Base-by-base conservation (phyloP, 2,113 vertebrate genomes). In the Erythrocebus patas region DNA sequence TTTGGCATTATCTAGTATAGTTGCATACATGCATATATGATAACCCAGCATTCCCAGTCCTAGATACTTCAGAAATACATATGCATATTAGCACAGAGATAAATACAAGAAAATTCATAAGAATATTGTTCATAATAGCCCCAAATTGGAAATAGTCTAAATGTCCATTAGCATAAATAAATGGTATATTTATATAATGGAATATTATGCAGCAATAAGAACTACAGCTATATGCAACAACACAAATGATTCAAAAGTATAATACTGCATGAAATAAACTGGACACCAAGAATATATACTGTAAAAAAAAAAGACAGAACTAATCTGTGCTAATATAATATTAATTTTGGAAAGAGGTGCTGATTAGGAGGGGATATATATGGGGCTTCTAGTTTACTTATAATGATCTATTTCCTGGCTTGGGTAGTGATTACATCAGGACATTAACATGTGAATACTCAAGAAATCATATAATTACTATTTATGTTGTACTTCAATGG, bases 251-350 rank as follows among this genome's bases (percentile, higher is more conserved):
- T 87, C 55, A 89, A 57, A 59, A 82, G 85, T 32, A 93, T 35
- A 70, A 86, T 55, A 13, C 0, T 82, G 9, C 13, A 76, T 57
- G 35, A 94, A 89, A 84, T 45, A 95, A 78, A 89, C 0, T 79
- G 18, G 59, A 93, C 3, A 73, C 30, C 38, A 87, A 82, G 16
- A 94, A 89, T 59, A 91, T 11, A 72, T 38, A 50, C 14, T 38
- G 12, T n/a, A 91, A 91, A 96, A 96, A 59, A 59, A 14, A 87
- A 96, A 59, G 48, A 61, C 40, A 88, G 96, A 89, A 80, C 30
- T 32, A 72, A 59, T 75, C 50, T 82, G 55, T 68, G 40, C 23
- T 81, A 82, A 40, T 45, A 4, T 45, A 85, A 85, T 0, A 72
- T 43, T 92, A 79, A 86, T 45, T 92, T 80, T 79, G 66, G 64